Conservation (phyloP, 37 sponge, comb jelly and placozoan species). For the Bolinopsis microptera region DNA sequence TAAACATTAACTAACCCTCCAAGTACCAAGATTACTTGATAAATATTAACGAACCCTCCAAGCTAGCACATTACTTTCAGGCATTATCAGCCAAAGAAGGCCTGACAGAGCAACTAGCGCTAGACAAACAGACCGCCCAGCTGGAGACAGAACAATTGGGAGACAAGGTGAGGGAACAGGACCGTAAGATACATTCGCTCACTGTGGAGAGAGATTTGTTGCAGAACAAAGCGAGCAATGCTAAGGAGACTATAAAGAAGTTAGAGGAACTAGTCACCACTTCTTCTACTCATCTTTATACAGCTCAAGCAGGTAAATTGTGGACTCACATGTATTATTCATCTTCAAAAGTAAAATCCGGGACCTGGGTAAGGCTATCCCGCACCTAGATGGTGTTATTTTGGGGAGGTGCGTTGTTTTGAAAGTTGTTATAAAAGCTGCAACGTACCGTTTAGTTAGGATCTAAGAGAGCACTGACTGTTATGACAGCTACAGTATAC, state of each 20-base stretch:
- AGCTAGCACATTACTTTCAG: too few species aligned
- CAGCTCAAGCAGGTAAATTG: conserved; percentile 53
- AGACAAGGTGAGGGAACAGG: conserved; percentile 19
- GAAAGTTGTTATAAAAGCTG: neutral
- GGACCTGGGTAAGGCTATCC: too few species aligned
- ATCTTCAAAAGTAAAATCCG: too few species aligned
- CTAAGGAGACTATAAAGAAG: conserved; percentile 45
- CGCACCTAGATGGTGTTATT: too few species aligned
- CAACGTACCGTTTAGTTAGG: too few species aligned
- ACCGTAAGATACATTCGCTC: conserved; percentile 30
- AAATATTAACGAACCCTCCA: too few species aligned
- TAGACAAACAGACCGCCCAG: conserved; percentile 19
- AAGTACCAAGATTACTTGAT: too few species aligned
- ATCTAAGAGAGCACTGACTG: too few species aligned
- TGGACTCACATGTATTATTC: too few species aligned
- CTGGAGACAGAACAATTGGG: conserved; percentile 40
- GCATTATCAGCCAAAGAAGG: conserved; percentile 27
- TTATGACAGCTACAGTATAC: too few species aligned
- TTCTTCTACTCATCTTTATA: conserved; percentile 38
- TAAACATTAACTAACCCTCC: too few species aligned
- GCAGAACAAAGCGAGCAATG: neutral
- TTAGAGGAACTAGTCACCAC: conserved; percentile 42
- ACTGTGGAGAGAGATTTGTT: conserved; percentile 53
- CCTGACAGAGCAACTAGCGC: conserved; percentile 24
- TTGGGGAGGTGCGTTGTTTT: too few species aligned